phyloP scores from a whole-genome alignment of 2,113 vertebrate species.

The Ochotona princeps region DNA sequence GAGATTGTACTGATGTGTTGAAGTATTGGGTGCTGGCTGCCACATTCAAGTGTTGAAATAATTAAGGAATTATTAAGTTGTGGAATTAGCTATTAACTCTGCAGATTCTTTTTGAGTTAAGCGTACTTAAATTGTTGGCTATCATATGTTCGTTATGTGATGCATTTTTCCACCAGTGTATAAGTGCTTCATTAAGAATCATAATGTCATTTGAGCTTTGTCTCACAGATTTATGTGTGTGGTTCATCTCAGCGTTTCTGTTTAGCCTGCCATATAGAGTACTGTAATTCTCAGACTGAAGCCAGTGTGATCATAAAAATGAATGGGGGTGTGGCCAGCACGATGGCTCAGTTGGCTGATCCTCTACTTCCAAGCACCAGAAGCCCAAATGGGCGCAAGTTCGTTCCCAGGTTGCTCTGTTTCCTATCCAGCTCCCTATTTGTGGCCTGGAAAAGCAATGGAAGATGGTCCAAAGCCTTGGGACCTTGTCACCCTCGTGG shows the following conservation, averaged over 20 bases:
- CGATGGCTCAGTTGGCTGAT: too few relatives aligned
- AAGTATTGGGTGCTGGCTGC: neutral
- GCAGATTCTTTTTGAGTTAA: neutral
- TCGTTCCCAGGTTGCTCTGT: too few relatives aligned
- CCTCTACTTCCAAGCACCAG: too few relatives aligned
- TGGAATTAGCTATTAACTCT: neutral
- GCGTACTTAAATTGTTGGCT: neutral
- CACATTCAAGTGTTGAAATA: neutral
- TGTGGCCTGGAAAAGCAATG: too few relatives aligned
- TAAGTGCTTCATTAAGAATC: neutral
- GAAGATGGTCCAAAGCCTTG: too few relatives aligned
- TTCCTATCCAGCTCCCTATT: too few relatives aligned
- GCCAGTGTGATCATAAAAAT: neutral
- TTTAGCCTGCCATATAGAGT: neutral
- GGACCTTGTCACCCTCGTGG: too few relatives aligned
- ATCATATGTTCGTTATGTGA: neutral
- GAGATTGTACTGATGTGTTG: neutral
- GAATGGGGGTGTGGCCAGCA: neutral
- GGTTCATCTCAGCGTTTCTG: neutral
- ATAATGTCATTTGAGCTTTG: neutral
- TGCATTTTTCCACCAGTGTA: rapidly evolving
- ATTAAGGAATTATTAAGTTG: neutral
- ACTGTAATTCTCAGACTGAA: neutral
- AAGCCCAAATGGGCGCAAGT: too few relatives aligned
- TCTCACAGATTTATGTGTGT: neutral